Percentiles rank a stretch among this genome's conserved stretches.
phyloP scores from a whole-genome alignment of 2,797 vertebrate species.

The Periparus ater region DNA sequence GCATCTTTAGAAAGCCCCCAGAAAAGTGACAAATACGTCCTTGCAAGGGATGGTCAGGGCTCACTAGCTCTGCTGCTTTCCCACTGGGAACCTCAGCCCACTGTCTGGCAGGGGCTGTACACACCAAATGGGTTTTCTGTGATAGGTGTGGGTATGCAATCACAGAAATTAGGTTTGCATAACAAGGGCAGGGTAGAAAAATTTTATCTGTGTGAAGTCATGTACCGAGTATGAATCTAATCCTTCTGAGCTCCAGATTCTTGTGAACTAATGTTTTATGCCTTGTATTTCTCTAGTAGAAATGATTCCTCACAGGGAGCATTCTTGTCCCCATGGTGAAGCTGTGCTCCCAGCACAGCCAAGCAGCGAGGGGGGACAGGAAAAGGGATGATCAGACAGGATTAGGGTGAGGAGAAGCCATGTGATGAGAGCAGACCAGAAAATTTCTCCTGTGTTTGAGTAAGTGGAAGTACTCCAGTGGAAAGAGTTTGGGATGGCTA shows the following conservation, averaged over 20 bases:
- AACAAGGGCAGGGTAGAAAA: background rate
- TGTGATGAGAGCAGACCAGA: background rate
- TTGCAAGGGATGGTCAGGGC: background rate
- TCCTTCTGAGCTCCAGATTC: background rate
- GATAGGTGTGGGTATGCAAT: background rate
- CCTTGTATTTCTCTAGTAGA: background rate
- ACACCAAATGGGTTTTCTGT: background rate
- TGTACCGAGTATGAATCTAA: background rate
- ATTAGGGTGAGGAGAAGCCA: rapidly evolving
- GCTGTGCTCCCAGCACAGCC: background rate
- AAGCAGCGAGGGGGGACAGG: background rate
- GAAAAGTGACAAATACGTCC: background rate
- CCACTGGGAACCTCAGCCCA: background rate
- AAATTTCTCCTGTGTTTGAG: background rate
- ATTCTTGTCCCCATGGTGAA: background rate
- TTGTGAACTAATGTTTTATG: background rate
- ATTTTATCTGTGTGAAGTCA: background rate
- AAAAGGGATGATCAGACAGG: background rate
- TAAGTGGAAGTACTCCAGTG: background rate
- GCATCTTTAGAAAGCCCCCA: background rate
- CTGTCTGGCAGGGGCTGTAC: background rate
- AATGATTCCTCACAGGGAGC: background rate
- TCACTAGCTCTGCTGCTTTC: background rate
- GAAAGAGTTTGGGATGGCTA: background rate
- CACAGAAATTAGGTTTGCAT: background rate